phyloP scores from a whole-genome alignment of 2,888 invertebrate genomes.

The Hypomecis punctinalis region DNA sequence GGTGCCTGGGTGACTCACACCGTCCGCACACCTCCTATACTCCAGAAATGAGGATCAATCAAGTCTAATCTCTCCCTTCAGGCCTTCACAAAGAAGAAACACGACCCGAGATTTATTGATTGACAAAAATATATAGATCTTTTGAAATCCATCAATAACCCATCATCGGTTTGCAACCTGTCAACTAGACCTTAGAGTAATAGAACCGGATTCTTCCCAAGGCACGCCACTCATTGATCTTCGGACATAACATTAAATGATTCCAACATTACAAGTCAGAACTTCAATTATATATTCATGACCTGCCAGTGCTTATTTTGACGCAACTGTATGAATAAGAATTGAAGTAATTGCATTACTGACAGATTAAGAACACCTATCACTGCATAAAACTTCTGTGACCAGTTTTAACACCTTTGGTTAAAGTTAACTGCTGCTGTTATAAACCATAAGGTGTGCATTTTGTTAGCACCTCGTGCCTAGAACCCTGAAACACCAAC shows the following conservation, averaged over 20 bases:
- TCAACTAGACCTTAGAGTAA: too few species aligned
- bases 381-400: slow-evolving; percentile 17
- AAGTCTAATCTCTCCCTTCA: too few species aligned
- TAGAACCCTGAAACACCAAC: too few species aligned
- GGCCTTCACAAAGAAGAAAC: too few species aligned
- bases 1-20: too few species aligned
- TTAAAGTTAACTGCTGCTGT: slow-evolving; percentile 1
- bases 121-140: too few species aligned
- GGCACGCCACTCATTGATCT: not conserved
- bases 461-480: not conserved
- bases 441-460: not conserved
- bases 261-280: not conserved
- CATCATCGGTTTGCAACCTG: too few species aligned
- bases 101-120: too few species aligned
- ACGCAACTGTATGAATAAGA: slow-evolving; percentile 30
- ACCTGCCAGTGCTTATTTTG: slow-evolving; percentile 26
- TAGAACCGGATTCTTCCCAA: too few species aligned
- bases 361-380: slow-evolving; percentile 32
- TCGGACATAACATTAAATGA: not conserved
- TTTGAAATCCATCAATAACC: too few species aligned
- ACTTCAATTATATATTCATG: slow-evolving; percentile 18
- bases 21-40: too few species aligned
- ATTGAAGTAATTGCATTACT: slow-evolving; percentile 30
- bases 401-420: slow-evolving; percentile 20
- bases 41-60: too few species aligned